phyloP scores from a whole-genome alignment of 2,797 vertebrate genomes.

The Corythornis leucogaster region DNA sequence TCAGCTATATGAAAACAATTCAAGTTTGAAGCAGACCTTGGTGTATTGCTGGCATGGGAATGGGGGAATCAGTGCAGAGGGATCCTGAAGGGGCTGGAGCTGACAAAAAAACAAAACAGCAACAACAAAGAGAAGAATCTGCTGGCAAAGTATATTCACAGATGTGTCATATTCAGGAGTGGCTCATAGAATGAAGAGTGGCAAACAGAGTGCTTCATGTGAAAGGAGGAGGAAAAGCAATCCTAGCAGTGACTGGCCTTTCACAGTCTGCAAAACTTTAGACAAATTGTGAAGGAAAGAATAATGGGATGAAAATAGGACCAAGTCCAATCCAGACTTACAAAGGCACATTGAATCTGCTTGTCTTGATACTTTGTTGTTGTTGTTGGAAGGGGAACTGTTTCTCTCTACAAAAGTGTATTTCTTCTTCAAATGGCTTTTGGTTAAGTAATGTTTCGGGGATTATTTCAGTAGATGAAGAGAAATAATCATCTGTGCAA shows the following conservation, averaged over 20 bases:
- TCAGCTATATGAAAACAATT: not conserved
- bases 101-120: not conserved
- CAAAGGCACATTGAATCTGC: slow-evolving; percentile 12
- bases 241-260: not conserved
- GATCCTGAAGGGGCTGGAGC: not conserved
- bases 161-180: not conserved
- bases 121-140: not conserved
- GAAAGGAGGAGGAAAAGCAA: slow-evolving; percentile 34
- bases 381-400: not conserved
- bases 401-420: not conserved
- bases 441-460: not conserved
- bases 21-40: not conserved
- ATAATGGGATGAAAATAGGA: slow-evolving; percentile 42
- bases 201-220: not conserved
- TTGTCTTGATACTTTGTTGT: not conserved
- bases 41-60: not conserved
- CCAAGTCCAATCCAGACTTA: not conserved
- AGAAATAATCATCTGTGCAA: not conserved
- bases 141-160: not conserved
- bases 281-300: slow-evolving; percentile 15
- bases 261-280: slow-evolving; percentile 6
- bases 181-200: not conserved
- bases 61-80: not conserved
- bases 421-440: not conserved
- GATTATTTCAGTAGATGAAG: not conserved